Base-by-base conservation (phyloP, 1,140 invertebrate species). In the Hycleus cichorii region DNA sequence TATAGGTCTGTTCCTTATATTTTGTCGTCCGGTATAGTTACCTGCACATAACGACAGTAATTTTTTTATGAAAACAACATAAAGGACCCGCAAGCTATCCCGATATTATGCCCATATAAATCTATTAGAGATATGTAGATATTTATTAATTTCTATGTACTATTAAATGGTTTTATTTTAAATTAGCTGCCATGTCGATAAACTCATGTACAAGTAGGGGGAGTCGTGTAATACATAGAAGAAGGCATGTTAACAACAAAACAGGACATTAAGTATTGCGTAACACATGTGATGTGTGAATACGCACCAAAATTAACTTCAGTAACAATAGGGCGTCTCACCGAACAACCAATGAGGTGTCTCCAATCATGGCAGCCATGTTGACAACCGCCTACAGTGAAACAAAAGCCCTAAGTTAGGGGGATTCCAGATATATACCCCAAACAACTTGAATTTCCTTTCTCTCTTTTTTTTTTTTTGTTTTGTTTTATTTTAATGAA, bases 331-430 rank as follows among this genome's bases (percentile, higher is more conserved):
- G 53, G 52, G 61, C 61, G 57, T 63, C 53, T 44, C 52, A 44
- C 47, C 38, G 32, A 57, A 59, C 57, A 43, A 55, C 61, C 61
- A 63, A 63, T 63, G 25, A 42, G 57, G 49, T 59, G 47, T 42
- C 47, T 49, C 48, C 51, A 56, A 63, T 40, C 52, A 39, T 46
- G 58, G 46, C 58, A 56, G 58, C 61, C 61, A 63, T 63, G 52
- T 63, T 63, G 50, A 63, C 44, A 63, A 57, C 61, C 61, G 61
- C 61, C 61, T 57, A 63, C 57, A 46, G 48, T 55, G 61, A 47
- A 59, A 59, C 56, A 59, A 62, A 54, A 54, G 52, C 45, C 45
- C 32, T 32, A 32, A 32, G 32, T 32, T 32, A 32, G 27, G 49
- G 51, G 40, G 47, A 54, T 10, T 49, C 51, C 42, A 32, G 51